Percentiles rank a stretch among this genome's conserved stretches.
These are phyloP conservation scores for Rhagophthalmus giganteus DNA, from an alignment of 2,888 invertebrate species.

Conservation along the genomic window DNA sequence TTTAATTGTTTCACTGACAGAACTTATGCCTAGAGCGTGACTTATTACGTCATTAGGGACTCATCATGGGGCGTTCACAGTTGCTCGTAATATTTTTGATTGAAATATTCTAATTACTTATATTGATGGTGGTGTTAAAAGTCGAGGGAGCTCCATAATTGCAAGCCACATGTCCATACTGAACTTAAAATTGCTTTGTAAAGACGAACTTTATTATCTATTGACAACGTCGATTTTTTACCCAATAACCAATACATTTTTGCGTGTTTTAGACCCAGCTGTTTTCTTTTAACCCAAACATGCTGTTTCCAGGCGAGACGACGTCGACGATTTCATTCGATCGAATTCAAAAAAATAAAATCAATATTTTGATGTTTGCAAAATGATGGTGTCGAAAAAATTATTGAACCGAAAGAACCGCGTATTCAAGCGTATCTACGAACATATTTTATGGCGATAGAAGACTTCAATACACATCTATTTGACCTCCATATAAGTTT, in stretches of 20 bases:
- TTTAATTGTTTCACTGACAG: neutral
- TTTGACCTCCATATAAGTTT: too few relatives aligned
- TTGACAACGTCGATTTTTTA: conserved; percentile 2
- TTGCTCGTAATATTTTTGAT: neutral
- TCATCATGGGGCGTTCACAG: neutral
- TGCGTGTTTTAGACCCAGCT: conserved; percentile 5
- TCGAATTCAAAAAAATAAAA: too few relatives aligned
- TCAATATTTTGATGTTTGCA: too few relatives aligned
- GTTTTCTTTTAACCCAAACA: conserved; percentile 2
- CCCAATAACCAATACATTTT: conserved; percentile 10
- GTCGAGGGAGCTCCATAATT: too few relatives aligned
- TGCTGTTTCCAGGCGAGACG: conserved; percentile 2
- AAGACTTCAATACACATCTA: too few relatives aligned
- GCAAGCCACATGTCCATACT: conserved; percentile 7
- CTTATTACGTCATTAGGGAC: neutral
- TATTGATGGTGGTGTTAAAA: too few relatives aligned
- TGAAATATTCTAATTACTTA: neutral
- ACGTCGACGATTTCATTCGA: too few relatives aligned
- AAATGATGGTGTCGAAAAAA: too few relatives aligned
- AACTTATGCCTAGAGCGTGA: neutral
- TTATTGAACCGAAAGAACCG: too few relatives aligned
- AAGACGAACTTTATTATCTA: conserved; percentile 5
- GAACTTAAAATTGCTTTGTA: conserved; percentile 9
- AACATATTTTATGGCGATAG: too few relatives aligned
- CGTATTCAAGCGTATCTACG: too few relatives aligned